Conservation (phyloP, 2,797 vertebrate species). For the Rhyacichthys aspro region DNA sequence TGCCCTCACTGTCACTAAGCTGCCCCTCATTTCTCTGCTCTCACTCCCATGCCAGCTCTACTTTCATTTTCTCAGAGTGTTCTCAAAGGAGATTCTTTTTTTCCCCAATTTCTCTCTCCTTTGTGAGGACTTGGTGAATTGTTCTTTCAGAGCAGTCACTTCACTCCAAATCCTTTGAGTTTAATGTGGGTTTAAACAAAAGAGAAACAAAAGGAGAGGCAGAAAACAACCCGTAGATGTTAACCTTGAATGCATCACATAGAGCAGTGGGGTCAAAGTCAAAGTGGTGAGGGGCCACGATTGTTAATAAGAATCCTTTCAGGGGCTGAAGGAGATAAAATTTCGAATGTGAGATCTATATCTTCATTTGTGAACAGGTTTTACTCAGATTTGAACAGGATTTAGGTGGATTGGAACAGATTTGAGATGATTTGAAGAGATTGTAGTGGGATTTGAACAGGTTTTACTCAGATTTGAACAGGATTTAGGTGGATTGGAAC, state of each 20-base stretch:
- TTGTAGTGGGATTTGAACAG: no score
- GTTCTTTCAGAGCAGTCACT: conserved; percentile 22
- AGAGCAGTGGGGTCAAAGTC: no score
- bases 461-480: no score
- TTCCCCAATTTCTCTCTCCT: conserved; percentile 21
- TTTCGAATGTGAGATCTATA: no score
- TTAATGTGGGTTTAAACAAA: conserved; percentile 31
- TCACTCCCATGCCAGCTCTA: not conserved
- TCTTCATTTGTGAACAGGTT: no score
- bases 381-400: no score
- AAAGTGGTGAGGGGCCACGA: no score
- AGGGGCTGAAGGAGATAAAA: no score
- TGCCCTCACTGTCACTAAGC: conserved; percentile 48
- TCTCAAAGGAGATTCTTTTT: conserved; percentile 10
- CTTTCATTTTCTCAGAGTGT: conserved; percentile 1
- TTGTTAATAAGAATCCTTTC: no score
- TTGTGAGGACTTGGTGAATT: conserved; percentile 28
- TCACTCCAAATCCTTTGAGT: conserved; percentile 5
- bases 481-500: no score
- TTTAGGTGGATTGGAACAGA: no score
- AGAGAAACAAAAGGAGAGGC: conserved; percentile 16
- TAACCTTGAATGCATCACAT: conserved; percentile 15
- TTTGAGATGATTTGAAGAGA: no score
- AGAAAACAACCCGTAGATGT: not conserved
- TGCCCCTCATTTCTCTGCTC: conserved; percentile 30